Conservation (phyloP, 2,888 invertebrate species). For the Cryptus armator region DNA sequence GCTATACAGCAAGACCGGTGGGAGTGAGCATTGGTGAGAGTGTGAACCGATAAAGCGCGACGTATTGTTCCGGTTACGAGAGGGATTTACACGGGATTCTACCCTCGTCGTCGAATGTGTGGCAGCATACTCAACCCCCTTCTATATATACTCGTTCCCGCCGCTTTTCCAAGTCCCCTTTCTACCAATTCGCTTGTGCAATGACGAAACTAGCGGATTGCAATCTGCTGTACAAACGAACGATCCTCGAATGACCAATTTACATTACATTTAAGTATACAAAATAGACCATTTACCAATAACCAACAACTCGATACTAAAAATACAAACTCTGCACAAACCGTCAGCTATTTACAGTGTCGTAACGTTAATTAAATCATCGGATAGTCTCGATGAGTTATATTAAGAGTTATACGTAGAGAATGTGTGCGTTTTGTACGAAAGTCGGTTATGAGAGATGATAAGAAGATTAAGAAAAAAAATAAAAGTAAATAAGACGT, state of each 20-base stretch:
- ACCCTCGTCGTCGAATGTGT: conserved; percentile 31
- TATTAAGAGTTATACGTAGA: background rate
- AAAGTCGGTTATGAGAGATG: background rate
- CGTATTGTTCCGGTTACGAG: conserved; percentile 51
- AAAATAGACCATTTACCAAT: background rate
- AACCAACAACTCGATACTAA: background rate
- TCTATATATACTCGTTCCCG: conserved; percentile 10
- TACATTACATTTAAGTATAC: background rate
- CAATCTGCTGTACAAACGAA: conserved; percentile 9
- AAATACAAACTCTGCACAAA: conserved; percentile 2
- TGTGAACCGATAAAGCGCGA: conserved; percentile 46
- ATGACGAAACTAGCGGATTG: conserved; percentile 26
- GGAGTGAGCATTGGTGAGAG: conserved; percentile 19
- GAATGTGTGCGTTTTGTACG: background rate
- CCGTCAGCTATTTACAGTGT: background rate
- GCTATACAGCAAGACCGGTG: conserved; percentile 23
- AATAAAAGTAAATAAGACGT: conserved; percentile 15
- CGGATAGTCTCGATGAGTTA: background rate
- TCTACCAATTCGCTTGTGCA: conserved; percentile 4
- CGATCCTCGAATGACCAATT: conserved; percentile 38
- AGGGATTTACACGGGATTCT: conserved; percentile 44
- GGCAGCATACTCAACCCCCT: background rate
- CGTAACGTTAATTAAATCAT: background rate
- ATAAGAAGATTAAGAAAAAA: conserved; percentile 18
- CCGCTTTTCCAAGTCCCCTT: conserved; percentile 9